These are phyloP conservation scores for Muricea muricata DNA, from an alignment of 92 coral and sea anemone species.

Conservation along the genomic window DNA sequence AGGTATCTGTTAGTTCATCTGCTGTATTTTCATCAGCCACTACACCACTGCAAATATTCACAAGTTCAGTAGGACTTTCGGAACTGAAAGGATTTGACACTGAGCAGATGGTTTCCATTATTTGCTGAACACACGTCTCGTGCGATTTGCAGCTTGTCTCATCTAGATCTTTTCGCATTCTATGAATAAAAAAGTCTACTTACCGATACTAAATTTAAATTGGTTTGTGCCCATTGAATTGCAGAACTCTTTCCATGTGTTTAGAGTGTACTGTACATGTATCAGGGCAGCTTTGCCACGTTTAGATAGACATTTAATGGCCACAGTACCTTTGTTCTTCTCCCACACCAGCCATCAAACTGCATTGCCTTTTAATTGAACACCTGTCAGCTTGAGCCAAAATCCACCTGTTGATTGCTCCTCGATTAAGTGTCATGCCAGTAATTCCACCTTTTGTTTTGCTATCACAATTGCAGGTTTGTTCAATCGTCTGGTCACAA, in stretches of 20 bases:
- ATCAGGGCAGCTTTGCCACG: too few relatives aligned
- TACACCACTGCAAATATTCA: slow-evolving; percentile 2
- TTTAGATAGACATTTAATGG: too few relatives aligned
- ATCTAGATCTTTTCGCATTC: slow-evolving; percentile 3
- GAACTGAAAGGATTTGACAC: slow-evolving; percentile 1
- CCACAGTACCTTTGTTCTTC: slow-evolving; percentile 15
- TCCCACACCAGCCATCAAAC: slow-evolving; percentile 9
- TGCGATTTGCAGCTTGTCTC: not conserved
- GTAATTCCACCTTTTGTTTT: slow-evolving; percentile 7
- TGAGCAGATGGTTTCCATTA: slow-evolving; percentile 12
- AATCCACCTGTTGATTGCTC: not conserved
- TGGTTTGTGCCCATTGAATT: too few relatives aligned
- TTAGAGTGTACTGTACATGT: too few relatives aligned
- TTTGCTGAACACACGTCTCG: not conserved
- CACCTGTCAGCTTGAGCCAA: slow-evolving; percentile 10
- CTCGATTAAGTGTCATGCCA: slow-evolving; percentile 5
- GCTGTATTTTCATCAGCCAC: slow-evolving; percentile 1
- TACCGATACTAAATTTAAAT: too few relatives aligned
- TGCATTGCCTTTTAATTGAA: not conserved
- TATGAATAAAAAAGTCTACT: not conserved
- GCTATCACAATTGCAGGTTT: not conserved
- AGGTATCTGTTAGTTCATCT: not conserved
- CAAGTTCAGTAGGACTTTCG: not conserved
- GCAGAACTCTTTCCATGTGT: too few relatives aligned
- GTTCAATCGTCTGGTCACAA: too few relatives aligned